Conservation (phyloP, 2,888 invertebrate species). For the Penaeus monodon region DNA sequence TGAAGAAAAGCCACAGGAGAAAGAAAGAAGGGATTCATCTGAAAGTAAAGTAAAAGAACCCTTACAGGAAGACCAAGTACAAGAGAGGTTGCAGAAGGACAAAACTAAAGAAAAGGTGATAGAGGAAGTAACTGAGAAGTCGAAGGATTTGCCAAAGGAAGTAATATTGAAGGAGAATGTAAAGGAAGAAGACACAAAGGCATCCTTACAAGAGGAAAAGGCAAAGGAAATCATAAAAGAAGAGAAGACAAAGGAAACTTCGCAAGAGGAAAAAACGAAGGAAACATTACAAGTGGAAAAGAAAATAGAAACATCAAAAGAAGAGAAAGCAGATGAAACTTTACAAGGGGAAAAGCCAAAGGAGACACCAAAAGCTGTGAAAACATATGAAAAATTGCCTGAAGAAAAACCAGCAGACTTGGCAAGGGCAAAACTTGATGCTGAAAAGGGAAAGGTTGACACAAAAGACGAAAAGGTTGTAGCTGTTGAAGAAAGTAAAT, state of each 20-base stretch:
- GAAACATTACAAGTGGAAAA: not conserved
- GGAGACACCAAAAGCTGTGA: no score
- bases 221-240: not conserved
- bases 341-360: no score
- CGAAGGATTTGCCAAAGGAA: not conserved
- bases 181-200: not conserved
- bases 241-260: no score
- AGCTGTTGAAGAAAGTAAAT: not conserved
- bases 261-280: no score
- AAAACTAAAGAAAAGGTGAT: not conserved
- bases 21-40: no score
- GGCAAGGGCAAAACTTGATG: not conserved
- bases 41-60: no score
- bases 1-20: no score
- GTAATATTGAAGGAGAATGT: conserved; percentile 8
- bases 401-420: no score
- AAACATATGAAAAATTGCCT: no score
- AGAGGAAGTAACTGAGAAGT: no score
- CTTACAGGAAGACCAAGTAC: no score
- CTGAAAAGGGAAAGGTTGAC: not conserved
- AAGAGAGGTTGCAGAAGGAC: not conserved
- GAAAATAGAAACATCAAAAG: conserved; percentile 1
- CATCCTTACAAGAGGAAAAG: not conserved
- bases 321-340: not conserved
- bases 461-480: not conserved